Percentiles rank a stretch among this genome's conserved stretches.
These are phyloP conservation scores for Agrochola lota DNA, from an alignment of 2,888 invertebrate genomes.

Conservation along the genomic window DNA sequence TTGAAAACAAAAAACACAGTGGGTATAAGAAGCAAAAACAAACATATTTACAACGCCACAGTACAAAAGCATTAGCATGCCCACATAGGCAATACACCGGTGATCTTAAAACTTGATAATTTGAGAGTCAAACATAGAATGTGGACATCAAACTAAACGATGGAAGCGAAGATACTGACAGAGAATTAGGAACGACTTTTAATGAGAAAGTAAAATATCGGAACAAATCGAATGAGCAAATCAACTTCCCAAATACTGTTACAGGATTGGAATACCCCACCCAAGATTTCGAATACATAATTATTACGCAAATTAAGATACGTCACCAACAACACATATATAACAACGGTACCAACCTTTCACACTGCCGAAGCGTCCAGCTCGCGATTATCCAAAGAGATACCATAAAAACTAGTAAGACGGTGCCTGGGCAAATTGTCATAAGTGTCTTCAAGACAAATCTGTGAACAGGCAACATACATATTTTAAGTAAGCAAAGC, in stretches of 20 bases:
- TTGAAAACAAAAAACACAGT: conserved; percentile 81
- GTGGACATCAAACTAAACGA: conserved; percentile 76
- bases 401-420: conserved; percentile 99
- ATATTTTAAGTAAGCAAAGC: not conserved
- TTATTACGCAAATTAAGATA: conserved; percentile 65
- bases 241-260: conserved; percentile 54
- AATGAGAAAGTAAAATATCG: conserved; percentile 59
- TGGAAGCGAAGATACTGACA: conserved; percentile 81
- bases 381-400: conserved; percentile 99
- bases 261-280: conserved; percentile 41
- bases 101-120: conserved; percentile 75
- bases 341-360: conserved; percentile 94
- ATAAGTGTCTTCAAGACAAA: conserved; percentile 99
- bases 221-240: conserved; percentile 64
- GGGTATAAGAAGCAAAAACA: conserved; percentile 84
- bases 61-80: conserved; percentile 88
- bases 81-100: conserved; percentile 84
- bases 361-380: conserved; percentile 99
- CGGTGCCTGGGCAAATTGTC: conserved; percentile 99
- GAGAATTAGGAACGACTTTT: conserved; percentile 60
- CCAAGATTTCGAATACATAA: conserved; percentile 57
- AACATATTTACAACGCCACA: conserved; percentile 86
- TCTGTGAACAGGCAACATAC: conserved; percentile 79
- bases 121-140: conserved; percentile 72
- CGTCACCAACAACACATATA: conserved; percentile 68